Conservation (phyloP, 2,113 vertebrate genomes). For the Chlamydotis undulata region DNA sequence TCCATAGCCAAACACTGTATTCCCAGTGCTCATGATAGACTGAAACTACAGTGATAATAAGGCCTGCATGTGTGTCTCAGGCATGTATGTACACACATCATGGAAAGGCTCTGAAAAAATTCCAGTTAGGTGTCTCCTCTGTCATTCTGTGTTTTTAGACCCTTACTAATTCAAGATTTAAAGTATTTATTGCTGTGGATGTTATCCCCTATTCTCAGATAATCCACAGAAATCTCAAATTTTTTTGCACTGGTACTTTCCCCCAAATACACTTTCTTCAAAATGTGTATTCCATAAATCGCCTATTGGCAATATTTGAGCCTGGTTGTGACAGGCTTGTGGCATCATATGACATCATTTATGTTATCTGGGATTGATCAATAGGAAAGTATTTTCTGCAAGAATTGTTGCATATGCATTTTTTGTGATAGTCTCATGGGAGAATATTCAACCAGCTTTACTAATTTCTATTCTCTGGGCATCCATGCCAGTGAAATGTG, state of each 20-base stretch:
- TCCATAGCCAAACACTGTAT: neutral
- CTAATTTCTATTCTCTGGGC: neutral
- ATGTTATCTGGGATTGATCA: neutral
- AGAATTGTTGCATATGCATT: neutral
- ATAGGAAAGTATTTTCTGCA: conserved; percentile 2
- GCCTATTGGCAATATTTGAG: neutral
- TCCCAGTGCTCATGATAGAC: neutral
- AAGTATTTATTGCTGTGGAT: neutral
- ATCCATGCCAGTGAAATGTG: neutral
- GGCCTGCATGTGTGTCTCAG: neutral
- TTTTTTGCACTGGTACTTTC: neutral
- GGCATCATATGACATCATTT: neutral
- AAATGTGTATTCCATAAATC: neutral
- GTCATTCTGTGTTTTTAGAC: neutral
- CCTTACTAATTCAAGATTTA: neutral
- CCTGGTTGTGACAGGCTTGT: neutral
- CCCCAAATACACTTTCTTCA: neutral
- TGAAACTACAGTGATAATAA: neutral
- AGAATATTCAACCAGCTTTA: neutral
- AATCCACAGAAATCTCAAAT: neutral
- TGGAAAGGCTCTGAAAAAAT: neutral
- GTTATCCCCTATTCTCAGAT: neutral
- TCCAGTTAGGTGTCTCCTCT: neutral
- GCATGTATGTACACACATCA: neutral
- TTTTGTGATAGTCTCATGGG: neutral